Percentiles rank a stretch among this genome's conserved stretches.
Conservation (phyloP, 1,140 invertebrate species). For the Formica selysi region DNA sequence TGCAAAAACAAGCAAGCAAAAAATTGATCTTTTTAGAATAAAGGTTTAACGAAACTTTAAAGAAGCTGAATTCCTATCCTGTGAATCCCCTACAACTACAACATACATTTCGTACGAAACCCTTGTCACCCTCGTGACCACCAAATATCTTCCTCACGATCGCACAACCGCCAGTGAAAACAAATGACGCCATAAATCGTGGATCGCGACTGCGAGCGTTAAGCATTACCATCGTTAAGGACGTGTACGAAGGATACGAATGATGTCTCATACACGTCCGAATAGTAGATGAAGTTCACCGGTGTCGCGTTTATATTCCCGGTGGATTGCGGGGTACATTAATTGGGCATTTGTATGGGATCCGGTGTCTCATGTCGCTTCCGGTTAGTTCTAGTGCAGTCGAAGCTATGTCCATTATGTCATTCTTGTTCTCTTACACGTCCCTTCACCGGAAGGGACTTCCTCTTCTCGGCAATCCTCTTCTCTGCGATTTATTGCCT, state of each 20-base stretch:
- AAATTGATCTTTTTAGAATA: conserved; percentile 1
- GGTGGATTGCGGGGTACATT: conserved; percentile 58
- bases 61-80: conserved; percentile 47
- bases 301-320: conserved; percentile 13
- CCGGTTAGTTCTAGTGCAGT: conserved; percentile 66
- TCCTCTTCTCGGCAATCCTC: conserved; percentile 3
- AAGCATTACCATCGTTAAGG: conserved; percentile 46
- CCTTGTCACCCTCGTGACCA: conserved; percentile 57
- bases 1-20: background rate
- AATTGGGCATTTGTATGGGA: conserved; percentile 79
- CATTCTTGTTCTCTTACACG: background rate
- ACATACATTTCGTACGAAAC: conserved; percentile 66
- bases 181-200: conserved; percentile 70
- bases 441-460: conserved; percentile 21
- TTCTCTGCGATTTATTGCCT: background rate
- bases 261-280: conserved; percentile 48
- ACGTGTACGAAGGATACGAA: conserved; percentile 51
- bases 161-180: conserved; percentile 30
- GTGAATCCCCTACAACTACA: conserved; percentile 24
- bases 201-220: conserved; percentile 43
- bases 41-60: conserved; percentile 53
- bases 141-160: conserved; percentile 67
- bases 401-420: conserved; percentile 51
- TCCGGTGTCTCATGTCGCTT: conserved; percentile 73
- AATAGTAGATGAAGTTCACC: conserved; percentile 43